phyloP scores from a whole-genome alignment of 2,113 vertebrate genomes.

The Neopipo cinnamomea region DNA sequence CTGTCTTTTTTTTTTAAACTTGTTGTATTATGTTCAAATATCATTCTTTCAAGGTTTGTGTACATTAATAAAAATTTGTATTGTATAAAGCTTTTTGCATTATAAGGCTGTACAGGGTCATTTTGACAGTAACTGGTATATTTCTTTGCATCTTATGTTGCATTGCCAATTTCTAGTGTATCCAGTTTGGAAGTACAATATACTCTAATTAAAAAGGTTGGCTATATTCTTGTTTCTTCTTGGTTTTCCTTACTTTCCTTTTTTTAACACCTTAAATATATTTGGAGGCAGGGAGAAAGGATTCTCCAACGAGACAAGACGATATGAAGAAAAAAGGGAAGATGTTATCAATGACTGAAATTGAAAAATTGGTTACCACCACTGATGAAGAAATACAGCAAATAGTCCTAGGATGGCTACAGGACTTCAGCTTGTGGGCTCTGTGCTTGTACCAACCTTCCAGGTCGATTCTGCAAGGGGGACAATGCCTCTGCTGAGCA shows the following conservation, averaged over 20 bases:
- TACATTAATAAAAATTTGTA: conserved; percentile 93
- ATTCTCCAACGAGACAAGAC: neutral
- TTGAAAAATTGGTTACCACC: neutral
- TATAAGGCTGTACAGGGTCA: conserved; percentile 99
- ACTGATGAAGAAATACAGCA: neutral
- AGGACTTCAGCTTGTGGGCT: neutral
- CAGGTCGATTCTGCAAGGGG: neutral
- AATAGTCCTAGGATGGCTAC: too few relatives aligned
- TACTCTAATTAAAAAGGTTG: conserved; percentile 92
- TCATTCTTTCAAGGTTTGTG: conserved; percentile 79
- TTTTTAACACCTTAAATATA: neutral
- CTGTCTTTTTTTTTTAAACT: conserved; percentile 76
- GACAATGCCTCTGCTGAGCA: neutral
- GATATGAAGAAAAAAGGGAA: neutral
- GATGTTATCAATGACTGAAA: neutral
- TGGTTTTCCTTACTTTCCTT: conserved; percentile 31
- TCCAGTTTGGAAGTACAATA: conserved; percentile 99
- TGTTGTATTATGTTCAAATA: conserved; percentile 84
- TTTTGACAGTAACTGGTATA: conserved; percentile 98
- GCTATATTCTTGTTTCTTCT: conserved; percentile 71
- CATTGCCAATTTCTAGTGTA: conserved; percentile 99
- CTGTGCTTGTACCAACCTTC: neutral
- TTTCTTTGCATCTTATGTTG: conserved; percentile 91
- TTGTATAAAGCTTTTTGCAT: conserved; percentile 99
- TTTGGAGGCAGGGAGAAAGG: neutral